Conservation (phyloP, 1,140 invertebrate species). For the Meloidogyne hapla region DNA sequence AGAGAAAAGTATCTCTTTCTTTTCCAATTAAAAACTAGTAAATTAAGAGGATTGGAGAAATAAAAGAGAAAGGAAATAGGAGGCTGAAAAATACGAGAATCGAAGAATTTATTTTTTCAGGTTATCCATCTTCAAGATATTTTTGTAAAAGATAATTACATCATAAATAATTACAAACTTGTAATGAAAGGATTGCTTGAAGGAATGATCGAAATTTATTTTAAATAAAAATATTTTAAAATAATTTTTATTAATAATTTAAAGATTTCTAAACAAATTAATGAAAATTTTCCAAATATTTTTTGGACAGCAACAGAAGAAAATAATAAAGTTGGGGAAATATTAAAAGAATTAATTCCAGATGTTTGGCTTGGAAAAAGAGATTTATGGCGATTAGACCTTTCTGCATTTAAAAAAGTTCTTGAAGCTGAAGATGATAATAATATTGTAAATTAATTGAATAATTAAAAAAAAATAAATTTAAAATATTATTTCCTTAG, state of each 20-base stretch:
- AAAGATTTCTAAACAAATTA: not conserved
- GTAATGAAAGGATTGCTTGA: not conserved
- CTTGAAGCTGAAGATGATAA: not conserved
- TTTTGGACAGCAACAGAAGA: not conserved
- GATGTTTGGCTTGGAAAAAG: not conserved
- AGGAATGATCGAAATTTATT: not conserved
- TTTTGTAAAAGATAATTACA: not conserved
- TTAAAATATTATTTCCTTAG: not conserved
- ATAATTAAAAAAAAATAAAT: not conserved
- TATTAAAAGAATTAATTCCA: not conserved
- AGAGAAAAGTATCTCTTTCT: no score
- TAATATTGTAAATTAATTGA: constrained; percentile 6
- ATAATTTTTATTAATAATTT: no score
- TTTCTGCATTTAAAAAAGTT: not conserved
- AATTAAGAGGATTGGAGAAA: no score
- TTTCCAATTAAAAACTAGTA: no score
- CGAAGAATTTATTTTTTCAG: not conserved
- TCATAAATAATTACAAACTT: not conserved
- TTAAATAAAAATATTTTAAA: not conserved
- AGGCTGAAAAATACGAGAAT: no score
- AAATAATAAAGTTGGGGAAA: not conserved
- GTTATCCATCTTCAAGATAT: not conserved
- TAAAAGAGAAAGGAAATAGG: no score
- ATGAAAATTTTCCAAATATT: not conserved
- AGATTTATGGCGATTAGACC: not conserved